These are phyloP conservation scores for Perdita meconis DNA, from an alignment of 2,888 invertebrate species.

Conservation along the genomic window DNA sequence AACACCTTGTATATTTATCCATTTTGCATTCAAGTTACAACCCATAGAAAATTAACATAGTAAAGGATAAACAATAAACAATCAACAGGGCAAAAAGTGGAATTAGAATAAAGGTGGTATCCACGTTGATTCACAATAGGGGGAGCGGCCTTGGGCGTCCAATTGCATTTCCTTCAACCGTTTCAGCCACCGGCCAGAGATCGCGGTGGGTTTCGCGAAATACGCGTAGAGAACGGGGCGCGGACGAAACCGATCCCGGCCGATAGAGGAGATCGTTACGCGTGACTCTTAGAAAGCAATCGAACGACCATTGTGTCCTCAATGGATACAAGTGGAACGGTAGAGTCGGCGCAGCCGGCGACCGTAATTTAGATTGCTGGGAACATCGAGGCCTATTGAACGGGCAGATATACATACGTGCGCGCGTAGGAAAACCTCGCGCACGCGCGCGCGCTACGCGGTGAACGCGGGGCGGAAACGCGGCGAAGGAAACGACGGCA, in stretches of 20 bases:
- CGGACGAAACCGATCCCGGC: slow-evolving; percentile 35
- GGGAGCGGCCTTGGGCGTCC: slow-evolving; percentile 2
- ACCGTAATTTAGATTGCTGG: slow-evolving; percentile 49
- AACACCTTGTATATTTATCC: too few relatives aligned
- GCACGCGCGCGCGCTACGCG: too few relatives aligned
- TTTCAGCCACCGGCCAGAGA: not conserved
- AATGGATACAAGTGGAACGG: slow-evolving; percentile 42
- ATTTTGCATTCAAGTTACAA: too few relatives aligned
- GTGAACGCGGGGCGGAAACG: slow-evolving; percentile 18
- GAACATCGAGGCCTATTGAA: slow-evolving; percentile 39
- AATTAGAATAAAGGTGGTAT: not conserved
- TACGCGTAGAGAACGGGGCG: slow-evolving; percentile 22
- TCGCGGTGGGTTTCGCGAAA: slow-evolving; percentile 22
- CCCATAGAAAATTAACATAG: too few relatives aligned
- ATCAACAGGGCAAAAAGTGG: too few relatives aligned
- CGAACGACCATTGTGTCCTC: slow-evolving; percentile 50
- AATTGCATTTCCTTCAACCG: not conserved
- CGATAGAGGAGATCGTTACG: slow-evolving; percentile 55
- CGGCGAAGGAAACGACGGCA: slow-evolving; percentile 29
- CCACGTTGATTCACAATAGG: not conserved
- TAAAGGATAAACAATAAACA: too few relatives aligned
- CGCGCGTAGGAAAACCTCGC: not conserved
- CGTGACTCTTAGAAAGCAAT: slow-evolving; percentile 50
- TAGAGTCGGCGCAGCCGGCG: slow-evolving; percentile 16
- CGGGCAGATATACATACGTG: too few relatives aligned